Evolutionary conservation across 2,888 invertebrate species (phyloP).

Genomic region (Phymatocera aterrima): DNA sequence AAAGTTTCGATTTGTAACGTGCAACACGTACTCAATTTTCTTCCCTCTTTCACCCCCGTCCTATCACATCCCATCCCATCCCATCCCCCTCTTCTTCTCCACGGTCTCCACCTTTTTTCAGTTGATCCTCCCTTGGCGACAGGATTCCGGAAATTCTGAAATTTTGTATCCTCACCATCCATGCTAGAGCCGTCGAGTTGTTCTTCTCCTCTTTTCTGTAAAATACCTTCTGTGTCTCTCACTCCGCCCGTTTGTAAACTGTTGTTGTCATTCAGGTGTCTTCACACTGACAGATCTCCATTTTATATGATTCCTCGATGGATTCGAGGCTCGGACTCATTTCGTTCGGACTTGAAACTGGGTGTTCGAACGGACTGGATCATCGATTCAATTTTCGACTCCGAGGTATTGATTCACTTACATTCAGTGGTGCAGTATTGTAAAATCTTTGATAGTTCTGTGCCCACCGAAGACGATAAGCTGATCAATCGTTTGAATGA

Average conservation of each 20-base stretch:
- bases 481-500: not conserved
- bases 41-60: not conserved
- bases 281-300: not conserved
- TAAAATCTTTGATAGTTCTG: too few species aligned
- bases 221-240: slow-evolving; percentile 45
- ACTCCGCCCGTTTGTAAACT: not conserved
- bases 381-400: too few species aligned
- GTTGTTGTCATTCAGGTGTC: slow-evolving; percentile 10
- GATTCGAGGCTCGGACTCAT: not conserved
- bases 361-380: not conserved
- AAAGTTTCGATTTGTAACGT: slow-evolving; percentile 42
- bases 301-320: not conserved
- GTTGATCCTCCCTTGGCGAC: slow-evolving; percentile 49
- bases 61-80: too few species aligned
- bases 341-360: not conserved
- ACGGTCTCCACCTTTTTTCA: slow-evolving; percentile 49
- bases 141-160: not conserved
- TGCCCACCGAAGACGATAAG: not conserved
- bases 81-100: not conserved
- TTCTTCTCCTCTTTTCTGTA: not conserved
- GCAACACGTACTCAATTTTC: slow-evolving; percentile 41
- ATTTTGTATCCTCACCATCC: slow-evolving; percentile 46
- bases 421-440: too few species aligned
- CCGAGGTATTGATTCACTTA: too few species aligned
- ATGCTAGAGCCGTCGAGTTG: slow-evolving; percentile 22